Evolutionary conservation across 2,797 vertebrate species (phyloP).

Genomic region (Pelobates cultripes): DNA sequence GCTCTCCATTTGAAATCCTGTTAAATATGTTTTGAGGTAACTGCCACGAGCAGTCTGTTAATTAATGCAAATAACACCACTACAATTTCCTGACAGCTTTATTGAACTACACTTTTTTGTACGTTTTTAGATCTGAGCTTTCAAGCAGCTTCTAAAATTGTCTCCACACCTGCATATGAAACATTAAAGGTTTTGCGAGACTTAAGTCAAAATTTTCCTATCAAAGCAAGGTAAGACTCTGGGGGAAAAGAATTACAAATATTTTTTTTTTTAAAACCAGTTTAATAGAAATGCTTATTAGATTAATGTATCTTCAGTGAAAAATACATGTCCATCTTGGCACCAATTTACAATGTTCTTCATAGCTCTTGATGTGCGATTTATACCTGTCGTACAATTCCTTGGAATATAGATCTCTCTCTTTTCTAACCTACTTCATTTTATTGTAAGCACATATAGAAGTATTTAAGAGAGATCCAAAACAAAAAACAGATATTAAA

Average conservation of each 20-base stretch:
- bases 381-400: no score
- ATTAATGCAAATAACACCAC: constrained; percentile 32
- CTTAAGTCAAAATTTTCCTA: constrained; percentile 93
- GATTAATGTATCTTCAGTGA: not conserved
- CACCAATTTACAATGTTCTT: not conserved
- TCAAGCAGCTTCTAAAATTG: constrained; percentile 89
- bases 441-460: no score
- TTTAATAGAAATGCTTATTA: no score
- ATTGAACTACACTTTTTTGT: constrained; percentile 24
- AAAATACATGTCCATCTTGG: constrained; percentile 1
- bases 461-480: no score
- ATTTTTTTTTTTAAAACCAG: not conserved
- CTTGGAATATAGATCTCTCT: no score
- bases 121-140: constrained; percentile 87
- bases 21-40: constrained; percentile 28
- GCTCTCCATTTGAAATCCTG: constrained; percentile 18
- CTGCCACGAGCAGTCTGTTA: constrained; percentile 14
- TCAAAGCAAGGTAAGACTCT: constrained; percentile 87
- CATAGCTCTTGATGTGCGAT: no score
- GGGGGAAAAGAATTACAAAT: no score
- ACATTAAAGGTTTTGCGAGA: constrained; percentile 91
- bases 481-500: no score
- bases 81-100: not conserved
- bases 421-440: no score
- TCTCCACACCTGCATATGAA: constrained; percentile 84